Evolutionary conservation across 2,888 invertebrate genomes (phyloP), one percentile per base, ranked within the genome.

Genomic region (Asteroscopus sphinx): DNA sequence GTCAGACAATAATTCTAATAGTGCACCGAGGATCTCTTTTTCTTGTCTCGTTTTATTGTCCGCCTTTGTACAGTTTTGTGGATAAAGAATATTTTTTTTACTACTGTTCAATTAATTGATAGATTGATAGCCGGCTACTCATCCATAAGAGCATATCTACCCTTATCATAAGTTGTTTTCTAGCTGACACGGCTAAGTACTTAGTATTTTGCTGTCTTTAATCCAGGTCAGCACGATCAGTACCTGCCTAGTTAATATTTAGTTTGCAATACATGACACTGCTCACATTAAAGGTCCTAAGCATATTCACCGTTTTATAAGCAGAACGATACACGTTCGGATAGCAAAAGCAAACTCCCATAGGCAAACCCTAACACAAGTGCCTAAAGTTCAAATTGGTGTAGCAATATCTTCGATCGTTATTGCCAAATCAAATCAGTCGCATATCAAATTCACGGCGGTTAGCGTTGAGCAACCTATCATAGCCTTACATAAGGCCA

Each of bases 401-500:
- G 65, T 33, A 32, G 11, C 1, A 8, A 21, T 26, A 41, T 44
- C 30, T 26, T 25, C 4, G 41, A 41, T 36, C 44, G 28, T 51
- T 69, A 61, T 70, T 74, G 40, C 67, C 42, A 67, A 75, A 67
- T 69, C 42, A 67, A 75, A 67, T 69, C 72, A 32, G 48, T 49
- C 33, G 62, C 55, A 59, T 76, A 73, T 63, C 59, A 69, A 70
- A 76, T 76, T 65, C 74, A 63, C 12, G 8, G 39, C 51, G 53
- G 65, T 64, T 67, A 44, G 65, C 37, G 62, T 68, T 68, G 47
- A 44, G 59, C 70, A 72, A 73, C 54, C 32, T 65, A 45, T 58
- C 65, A 69, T 69, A 64, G 73, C n/a, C 33, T 70, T 81, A 80
- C 73, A 77, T 83, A 84, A 86, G 74, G 69, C 67, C 53, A 77